phyloP scores from a whole-genome alignment of 1,140 invertebrate species.

The Lepidurus arcticus region DNA sequence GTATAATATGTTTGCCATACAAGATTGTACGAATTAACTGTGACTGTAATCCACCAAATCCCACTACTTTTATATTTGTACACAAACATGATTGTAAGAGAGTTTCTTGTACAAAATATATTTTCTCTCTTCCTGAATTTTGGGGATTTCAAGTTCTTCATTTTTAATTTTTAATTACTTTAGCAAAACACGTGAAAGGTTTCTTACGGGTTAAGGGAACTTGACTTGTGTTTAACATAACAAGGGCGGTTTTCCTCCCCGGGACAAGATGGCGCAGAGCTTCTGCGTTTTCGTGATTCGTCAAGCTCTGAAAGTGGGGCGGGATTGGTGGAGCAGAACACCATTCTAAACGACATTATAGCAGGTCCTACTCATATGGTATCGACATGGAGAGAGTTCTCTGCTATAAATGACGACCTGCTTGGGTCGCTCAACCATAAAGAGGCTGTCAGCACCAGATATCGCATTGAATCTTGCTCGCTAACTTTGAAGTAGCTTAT shows the following conservation, averaged over 20 bases:
- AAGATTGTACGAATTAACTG: background rate
- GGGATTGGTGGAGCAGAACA: background rate
- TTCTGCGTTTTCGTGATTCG: background rate
- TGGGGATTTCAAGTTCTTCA: no score
- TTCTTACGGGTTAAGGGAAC: background rate
- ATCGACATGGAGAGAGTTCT: constrained; percentile 15
- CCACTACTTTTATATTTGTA: no score
- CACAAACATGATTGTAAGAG: no score
- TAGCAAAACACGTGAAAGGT: no score
- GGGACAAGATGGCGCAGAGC: background rate
- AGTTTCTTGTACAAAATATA: no score
- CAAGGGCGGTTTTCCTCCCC: background rate
- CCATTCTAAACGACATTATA: constrained; percentile 7
- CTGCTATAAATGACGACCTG: constrained; percentile 13
- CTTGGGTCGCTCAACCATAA: constrained; percentile 1
- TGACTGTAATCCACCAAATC: background rate
- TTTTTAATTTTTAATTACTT: no score
- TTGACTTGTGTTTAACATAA: background rate
- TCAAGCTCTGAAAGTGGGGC: background rate
- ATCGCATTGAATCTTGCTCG: constrained; percentile 19
- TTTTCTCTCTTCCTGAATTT: no score
- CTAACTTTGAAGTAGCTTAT: background rate
- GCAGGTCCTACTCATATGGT: constrained; percentile 18
- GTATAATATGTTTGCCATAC: background rate
- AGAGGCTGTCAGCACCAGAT: constrained; percentile 15